These are phyloP conservation scores for Protosalanx chinensis DNA, from an alignment of 2,797 vertebrate genomes.

Conservation along the genomic window DNA sequence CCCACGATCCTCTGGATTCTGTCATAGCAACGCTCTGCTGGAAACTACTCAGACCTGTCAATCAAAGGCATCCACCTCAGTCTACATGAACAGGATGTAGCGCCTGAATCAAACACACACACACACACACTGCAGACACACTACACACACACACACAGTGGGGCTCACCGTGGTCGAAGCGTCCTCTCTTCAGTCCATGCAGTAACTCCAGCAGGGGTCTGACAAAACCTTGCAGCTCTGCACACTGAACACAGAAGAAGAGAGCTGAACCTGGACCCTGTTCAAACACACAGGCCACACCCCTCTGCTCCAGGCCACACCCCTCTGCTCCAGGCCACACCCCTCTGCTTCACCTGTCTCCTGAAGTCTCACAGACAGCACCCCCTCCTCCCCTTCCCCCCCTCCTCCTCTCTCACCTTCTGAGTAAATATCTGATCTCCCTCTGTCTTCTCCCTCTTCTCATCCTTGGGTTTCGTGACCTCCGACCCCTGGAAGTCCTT, in stretches of 20 bases:
- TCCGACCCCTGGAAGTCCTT: constrained; percentile 38
- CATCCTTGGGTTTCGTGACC: constrained; percentile 13
- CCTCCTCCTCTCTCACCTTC: constrained; percentile 72
- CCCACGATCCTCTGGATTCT: constrained; percentile 92
- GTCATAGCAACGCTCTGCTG: constrained; percentile 95
- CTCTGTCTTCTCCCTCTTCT: constrained; percentile 58
- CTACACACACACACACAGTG: constrained; percentile 10
- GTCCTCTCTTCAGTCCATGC: constrained; percentile 84
- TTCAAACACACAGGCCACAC: too few relatives aligned
- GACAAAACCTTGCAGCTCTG: constrained; percentile 87
- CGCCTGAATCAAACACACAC: neutral
- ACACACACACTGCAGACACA: neutral
- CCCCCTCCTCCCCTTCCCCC: neutral
- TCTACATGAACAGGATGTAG: constrained; percentile 38
- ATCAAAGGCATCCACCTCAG: constrained; percentile 48
- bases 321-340: neutral
- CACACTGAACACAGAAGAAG: constrained; percentile 74
- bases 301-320: neutral
- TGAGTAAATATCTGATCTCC: constrained; percentile 85
- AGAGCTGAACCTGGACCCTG: neutral
- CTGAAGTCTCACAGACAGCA: neutral
- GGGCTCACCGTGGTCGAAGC: constrained; percentile 84
- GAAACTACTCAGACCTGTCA: constrained; percentile 88
- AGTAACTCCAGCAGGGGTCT: constrained; percentile 83
- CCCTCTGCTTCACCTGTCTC: too few relatives aligned